Evolutionary conservation across 92 coral and sea anemone species (phyloP).

Genomic region (Palythoa grandis): DNA sequence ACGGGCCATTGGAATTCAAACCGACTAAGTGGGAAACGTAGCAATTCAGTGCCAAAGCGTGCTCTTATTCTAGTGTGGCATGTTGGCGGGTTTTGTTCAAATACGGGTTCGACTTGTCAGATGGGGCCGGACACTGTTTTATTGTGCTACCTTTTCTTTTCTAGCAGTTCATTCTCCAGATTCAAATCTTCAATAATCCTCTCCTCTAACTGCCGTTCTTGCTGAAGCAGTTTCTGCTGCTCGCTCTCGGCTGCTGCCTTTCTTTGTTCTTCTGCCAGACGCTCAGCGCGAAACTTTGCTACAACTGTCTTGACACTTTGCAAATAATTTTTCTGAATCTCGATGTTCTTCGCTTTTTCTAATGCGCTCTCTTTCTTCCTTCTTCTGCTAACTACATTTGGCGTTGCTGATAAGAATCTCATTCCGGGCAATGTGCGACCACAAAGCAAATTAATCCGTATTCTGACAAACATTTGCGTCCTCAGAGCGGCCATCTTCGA

Average conservation of each 20-base stretch:
- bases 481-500: constrained; percentile 38
- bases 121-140: not conserved
- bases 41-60: no score
- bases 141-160: constrained; percentile 57
- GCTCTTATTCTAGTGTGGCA: no score
- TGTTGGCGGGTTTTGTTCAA: not conserved
- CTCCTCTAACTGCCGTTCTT: constrained; percentile 67
- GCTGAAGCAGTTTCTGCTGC: constrained; percentile 74
- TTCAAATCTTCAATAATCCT: constrained; percentile 71
- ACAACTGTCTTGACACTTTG: constrained; percentile 59
- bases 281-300: constrained; percentile 63
- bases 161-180: constrained; percentile 65
- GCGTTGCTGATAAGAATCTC: constrained; percentile 39
- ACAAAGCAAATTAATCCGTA: constrained; percentile 10
- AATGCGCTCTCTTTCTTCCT: constrained; percentile 42
- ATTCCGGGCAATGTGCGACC: constrained; percentile 11
- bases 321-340: constrained; percentile 63
- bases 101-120: not conserved
- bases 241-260: constrained; percentile 70
- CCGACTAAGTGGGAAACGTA: no score
- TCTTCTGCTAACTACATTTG: constrained; percentile 32
- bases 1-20: no score
- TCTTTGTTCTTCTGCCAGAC: constrained; percentile 62
- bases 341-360: constrained; percentile 56
- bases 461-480: not conserved